Evolutionary conservation across 2,113 vertebrate genomes (phyloP), one percentile per base, ranked within the genome.

Genomic region (Chascanopsetta lugubris): DNA sequence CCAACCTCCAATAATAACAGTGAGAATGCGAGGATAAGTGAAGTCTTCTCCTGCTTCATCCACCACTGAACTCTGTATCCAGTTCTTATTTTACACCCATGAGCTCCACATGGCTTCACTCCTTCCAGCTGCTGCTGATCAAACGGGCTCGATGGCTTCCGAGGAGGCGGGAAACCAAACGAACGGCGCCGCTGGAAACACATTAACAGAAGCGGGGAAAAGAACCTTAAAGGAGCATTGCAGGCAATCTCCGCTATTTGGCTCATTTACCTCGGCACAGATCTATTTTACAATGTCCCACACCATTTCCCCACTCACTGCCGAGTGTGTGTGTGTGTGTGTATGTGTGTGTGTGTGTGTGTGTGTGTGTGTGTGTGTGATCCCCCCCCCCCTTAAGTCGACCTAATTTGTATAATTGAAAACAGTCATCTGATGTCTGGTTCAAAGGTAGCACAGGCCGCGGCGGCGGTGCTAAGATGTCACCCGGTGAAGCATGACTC

Each of bases 401-500:
- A 69, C 57, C 64, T 72, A 69, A 83, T 83, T 85, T 85, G 70
- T 82, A 82, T 83, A 82, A 82, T 82, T 88, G 77, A 86, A 85
- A 82, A 72, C 61, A 75, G 60, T 48, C 75, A 65, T 82, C 58
- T 85, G 82, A 85, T 77, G 82, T 68, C 69, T 0, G 3, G 63
- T 83, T 86, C 77, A 83, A 62, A 83, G 32, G 32, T 30, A 30
- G 29, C 8, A 10, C 29, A 3, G 49, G 18, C 48, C 10, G 69
- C 55, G 18, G 69, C 55, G 18, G 54, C 22, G 2, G 13, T 53
- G 18, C 47, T 25, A 18, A 71, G 47, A 72, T 75, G 62, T 64
- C 53, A 15, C 42, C 40, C 54, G 4, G 29, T 5, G 48, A 72
- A 72, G 32, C 69, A 69, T 72, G 73, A 68, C 54, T 65, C 68